Base-by-base conservation (phyloP, 2,888 invertebrate genomes). In the Andrena fulva region DNA sequence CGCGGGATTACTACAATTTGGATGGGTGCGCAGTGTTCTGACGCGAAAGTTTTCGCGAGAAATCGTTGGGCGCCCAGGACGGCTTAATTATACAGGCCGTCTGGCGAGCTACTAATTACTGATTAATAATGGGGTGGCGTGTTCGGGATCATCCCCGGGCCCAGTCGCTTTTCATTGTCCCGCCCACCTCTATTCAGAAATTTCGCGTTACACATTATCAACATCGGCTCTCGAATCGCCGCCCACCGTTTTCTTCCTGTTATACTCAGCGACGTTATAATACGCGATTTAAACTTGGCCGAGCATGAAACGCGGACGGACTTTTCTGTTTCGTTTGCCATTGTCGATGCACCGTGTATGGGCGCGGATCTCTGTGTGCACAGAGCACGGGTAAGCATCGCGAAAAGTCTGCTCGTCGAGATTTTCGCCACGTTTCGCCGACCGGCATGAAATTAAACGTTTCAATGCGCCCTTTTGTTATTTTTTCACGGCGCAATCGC, bases 81-180 rank as follows among this genome's bases (percentile, higher is more conserved):
- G 71, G 62, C 67, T 87, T 85, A 85, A 86, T 87, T 82, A 82
- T 73, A 85, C 68, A 82, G 62, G 54, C 70, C 64, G 60, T 42
- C 56, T 27, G 27, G 62, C 68, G 59, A 71, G 76, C 72, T 75
- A 63, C 80, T 88, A 87, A 86, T 88, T 84, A 80, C 60, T 27
- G 68, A 70, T 80, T 88, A 88, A 87, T 82, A 86, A 83, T 12
- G 52, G 60, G 27, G 12, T 33, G 8, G 12, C 31, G 12, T 56
- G 27, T 72, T 72, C 42, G 0, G 29, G 31, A n/a, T 10, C 8
- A 8, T 60, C 29, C 33, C 31, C 27, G 24, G 12, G 20, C n/a
- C 16, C n/a, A 31, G 10, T 6, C 7, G 59, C 48, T 79, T 35
- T 48, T 42, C 70, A 66, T 63, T 24, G 50, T 50, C 12, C 1